Evolutionary conservation across 2,888 invertebrate genomes (phyloP).

Genomic region (Drosophila quinaria): DNA sequence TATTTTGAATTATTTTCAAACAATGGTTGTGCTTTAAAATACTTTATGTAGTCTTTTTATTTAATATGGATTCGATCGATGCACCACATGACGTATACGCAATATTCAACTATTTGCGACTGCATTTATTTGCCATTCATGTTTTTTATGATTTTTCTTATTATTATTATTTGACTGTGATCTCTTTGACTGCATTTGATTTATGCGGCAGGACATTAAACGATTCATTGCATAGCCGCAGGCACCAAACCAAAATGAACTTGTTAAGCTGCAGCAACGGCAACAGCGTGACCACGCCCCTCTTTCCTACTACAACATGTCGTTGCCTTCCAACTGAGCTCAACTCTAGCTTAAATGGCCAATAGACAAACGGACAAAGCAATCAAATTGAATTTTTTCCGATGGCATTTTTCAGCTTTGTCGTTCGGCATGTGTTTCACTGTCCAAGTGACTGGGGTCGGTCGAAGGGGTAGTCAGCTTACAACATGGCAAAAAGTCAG

Average conservation of each 20-base stretch:
- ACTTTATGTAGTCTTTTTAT: background rate
- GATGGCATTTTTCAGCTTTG: conserved; percentile 31
- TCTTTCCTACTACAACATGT: background rate
- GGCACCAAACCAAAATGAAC: conserved; percentile 58
- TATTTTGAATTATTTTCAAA: background rate
- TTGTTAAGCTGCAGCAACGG: conserved; percentile 68
- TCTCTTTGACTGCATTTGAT: conserved; percentile 60
- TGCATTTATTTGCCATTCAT: conserved; percentile 22
- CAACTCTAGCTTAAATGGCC: conserved; percentile 67
- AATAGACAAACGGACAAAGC: conserved; percentile 62
- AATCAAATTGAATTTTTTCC: conserved; percentile 73
- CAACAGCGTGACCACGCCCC: conserved; percentile 12
- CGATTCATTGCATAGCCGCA: conserved; percentile 32
- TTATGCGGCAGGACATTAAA: conserved; percentile 48
- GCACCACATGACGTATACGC: conserved; percentile 44
- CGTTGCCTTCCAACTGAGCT: conserved; percentile 4
- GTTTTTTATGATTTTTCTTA: background rate
- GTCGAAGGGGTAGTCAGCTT: conserved; percentile 40
- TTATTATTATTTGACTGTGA: background rate
- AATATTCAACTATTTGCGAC: conserved; percentile 42
- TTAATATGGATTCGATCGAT: background rate
- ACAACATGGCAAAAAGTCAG: conserved; percentile 74
- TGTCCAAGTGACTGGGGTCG: conserved; percentile 33
- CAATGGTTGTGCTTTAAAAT: background rate
- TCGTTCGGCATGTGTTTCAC: conserved; percentile 59